A percentile compares a stretch with the other conserved stretches of the same genome.
These are phyloP conservation scores for Aproaerema taeniolella DNA, from an alignment of 2,888 invertebrate genomes.

Conservation along the genomic window DNA sequence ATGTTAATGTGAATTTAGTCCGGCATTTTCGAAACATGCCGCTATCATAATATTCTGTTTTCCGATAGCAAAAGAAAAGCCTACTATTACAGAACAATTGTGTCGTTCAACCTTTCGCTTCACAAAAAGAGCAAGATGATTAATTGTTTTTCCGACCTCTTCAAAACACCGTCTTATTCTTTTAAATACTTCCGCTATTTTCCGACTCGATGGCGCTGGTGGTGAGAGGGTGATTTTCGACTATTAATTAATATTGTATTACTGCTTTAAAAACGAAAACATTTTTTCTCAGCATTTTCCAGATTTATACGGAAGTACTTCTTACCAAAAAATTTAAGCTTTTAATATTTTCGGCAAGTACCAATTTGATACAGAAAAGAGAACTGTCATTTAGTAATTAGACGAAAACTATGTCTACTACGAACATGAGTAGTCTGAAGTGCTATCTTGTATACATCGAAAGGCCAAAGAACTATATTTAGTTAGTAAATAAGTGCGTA, in stretches of 20 bases:
- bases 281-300: constrained; percentile 29
- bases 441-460: too few relatives aligned
- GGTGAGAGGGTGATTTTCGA: constrained; percentile 63
- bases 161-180: constrained; percentile 73
- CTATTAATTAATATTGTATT: constrained; percentile 71
- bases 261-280: constrained; percentile 50
- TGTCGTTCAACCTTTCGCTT: constrained; percentile 68
- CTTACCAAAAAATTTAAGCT: too few relatives aligned
- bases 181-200: constrained; percentile 76
- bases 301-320: too few relatives aligned
- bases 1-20: constrained; percentile 23
- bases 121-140: constrained; percentile 68
- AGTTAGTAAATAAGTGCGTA: too few relatives aligned
- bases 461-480: too few relatives aligned
- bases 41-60: constrained; percentile 35
- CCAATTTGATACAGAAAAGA: too few relatives aligned
- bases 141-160: constrained; percentile 74
- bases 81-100: constrained; percentile 65
- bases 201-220: constrained; percentile 70
- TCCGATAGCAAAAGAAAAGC: constrained; percentile 55
- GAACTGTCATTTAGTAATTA: too few relatives aligned
- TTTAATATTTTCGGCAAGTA: too few relatives aligned
- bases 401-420: too few relatives aligned
- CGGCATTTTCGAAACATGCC: constrained; percentile 39
- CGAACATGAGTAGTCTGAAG: too few relatives aligned